These are phyloP conservation scores for Gorsachius magnificus DNA, from an alignment of 2,797 vertebrate species.

Conservation along the genomic window DNA sequence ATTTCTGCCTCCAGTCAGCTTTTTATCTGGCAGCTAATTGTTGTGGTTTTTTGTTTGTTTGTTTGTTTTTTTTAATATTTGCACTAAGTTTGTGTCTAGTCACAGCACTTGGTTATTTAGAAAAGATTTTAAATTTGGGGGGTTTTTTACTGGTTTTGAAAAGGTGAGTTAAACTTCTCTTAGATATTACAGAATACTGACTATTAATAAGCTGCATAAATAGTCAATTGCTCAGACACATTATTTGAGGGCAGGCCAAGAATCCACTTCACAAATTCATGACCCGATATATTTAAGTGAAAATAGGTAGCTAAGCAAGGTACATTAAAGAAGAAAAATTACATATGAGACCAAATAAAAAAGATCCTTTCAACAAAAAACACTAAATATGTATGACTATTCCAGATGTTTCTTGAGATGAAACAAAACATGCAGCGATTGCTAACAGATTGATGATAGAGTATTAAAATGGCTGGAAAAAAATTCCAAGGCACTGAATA, in stretches of 20 bases:
- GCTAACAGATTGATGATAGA: conserved; percentile 59
- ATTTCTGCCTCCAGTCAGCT: neutral
- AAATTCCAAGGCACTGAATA: conserved; percentile 49
- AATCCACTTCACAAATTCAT: neutral
- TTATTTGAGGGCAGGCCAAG: conserved; percentile 9
- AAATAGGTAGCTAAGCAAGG: conserved; percentile 61
- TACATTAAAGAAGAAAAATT: conserved; percentile 57
- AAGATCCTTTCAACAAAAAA: conserved; percentile 56
- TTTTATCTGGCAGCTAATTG: neutral
- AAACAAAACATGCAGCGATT: conserved; percentile 62
- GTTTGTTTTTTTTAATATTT: neutral
- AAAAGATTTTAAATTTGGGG: neutral
- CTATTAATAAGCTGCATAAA: neutral
- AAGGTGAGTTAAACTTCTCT: neutral
- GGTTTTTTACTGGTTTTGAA: neutral
- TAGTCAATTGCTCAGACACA: neutral
- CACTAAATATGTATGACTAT: conserved; percentile 42
- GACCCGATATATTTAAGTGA: neutral
- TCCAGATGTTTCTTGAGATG: conserved; percentile 70
- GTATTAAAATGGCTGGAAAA: conserved; percentile 51
- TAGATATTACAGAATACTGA: neutral
- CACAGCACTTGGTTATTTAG: neutral
- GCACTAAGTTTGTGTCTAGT: neutral
- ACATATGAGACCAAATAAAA: conserved; percentile 48
- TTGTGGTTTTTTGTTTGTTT: too few relatives aligned